Percentiles rank a stretch among this genome's conserved stretches.
These are phyloP conservation scores for Ophiothrix spiculata DNA, from an alignment of 35 echinoderm and acorn worm species.

Conservation along the genomic window DNA sequence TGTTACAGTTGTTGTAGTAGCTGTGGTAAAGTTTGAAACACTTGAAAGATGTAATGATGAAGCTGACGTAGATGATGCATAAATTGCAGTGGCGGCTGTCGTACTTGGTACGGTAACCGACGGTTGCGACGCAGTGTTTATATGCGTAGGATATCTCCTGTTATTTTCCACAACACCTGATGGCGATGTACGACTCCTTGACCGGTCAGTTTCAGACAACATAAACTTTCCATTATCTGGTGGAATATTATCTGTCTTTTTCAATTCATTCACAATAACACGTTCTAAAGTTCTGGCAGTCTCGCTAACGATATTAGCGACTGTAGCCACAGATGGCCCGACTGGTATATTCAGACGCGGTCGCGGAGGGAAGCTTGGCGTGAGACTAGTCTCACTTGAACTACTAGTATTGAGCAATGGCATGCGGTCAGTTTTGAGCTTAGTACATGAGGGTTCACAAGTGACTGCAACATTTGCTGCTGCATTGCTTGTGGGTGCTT, in stretches of 20 bases:
- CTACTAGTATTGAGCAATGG: neutral
- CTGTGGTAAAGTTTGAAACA: neutral
- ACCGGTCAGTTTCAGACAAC: neutral
- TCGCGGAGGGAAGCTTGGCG: neutral
- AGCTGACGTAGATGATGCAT: neutral
- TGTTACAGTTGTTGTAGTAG: neutral
- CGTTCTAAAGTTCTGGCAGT: neutral
- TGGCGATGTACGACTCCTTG: neutral
- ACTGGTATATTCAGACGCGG: neutral
- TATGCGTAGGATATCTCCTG: neutral
- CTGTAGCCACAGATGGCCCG: neutral
- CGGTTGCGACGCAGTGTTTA: neutral
- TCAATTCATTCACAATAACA: neutral
- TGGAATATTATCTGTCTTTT: neutral
- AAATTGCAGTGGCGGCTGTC: neutral
- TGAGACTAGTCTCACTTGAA: constrained; percentile 1
- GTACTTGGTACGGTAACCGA: neutral
- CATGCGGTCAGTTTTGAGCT: neutral
- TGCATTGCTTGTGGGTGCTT: neutral
- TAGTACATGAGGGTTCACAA: neutral
- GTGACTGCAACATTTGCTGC: neutral
- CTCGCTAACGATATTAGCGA: neutral
- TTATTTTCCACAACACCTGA: neutral
- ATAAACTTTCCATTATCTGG: neutral
- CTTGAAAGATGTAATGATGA: neutral